These are phyloP conservation scores for Eulemur macaco DNA, from an alignment of 2,113 vertebrate genomes.

Conservation along the genomic window DNA sequence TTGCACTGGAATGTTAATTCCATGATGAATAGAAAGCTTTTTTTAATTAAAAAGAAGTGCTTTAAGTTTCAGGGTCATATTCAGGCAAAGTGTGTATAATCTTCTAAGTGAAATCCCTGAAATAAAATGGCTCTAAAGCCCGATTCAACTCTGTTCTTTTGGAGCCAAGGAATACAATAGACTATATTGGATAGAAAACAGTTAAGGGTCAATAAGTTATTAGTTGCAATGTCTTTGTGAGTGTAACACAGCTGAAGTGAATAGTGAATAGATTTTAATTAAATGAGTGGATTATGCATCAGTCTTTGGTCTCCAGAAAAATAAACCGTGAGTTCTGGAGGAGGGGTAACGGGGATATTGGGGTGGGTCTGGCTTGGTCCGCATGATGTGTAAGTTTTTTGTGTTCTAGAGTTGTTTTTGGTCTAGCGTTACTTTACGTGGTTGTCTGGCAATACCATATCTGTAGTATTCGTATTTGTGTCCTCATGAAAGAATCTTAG, in stretches of 20 bases:
- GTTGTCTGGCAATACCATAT: background rate
- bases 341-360: background rate
- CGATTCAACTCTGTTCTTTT: background rate
- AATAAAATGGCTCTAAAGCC: background rate
- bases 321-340: background rate
- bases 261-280: background rate
- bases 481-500: background rate
- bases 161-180: background rate
- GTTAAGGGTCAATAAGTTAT: background rate
- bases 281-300: background rate
- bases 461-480: background rate
- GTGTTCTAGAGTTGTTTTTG: background rate
- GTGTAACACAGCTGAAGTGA: background rate
- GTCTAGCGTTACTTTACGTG: background rate
- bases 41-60: background rate
- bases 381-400: background rate
- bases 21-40: conserved; percentile 24
- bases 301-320: background rate
- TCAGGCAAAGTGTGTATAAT: background rate
- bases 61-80: conserved; percentile 17
- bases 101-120: background rate
- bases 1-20: conserved; percentile 44
- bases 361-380: background rate
- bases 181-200: background rate
- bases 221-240: background rate